Conservation (phyloP, 1,140 invertebrate genomes). For the Conus betulinus region DNA sequence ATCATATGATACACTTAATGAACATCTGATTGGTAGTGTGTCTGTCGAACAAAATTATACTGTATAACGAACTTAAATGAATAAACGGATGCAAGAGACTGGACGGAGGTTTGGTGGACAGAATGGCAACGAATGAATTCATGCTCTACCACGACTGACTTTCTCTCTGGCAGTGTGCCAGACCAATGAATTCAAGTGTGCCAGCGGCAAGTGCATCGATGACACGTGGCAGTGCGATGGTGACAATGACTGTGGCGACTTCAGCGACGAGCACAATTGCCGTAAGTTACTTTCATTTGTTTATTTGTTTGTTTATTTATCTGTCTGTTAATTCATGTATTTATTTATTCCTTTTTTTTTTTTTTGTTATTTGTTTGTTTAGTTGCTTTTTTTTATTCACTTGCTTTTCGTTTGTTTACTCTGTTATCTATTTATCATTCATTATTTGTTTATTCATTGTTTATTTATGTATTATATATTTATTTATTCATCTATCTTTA, state of each 20-base stretch:
- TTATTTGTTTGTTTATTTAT: not conserved
- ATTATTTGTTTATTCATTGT: not conserved
- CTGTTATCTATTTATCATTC: not conserved
- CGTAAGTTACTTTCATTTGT: constrained; percentile 13
- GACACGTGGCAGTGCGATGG: constrained; percentile 30
- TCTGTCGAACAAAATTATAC: too few species aligned
- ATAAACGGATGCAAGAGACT: too few species aligned
- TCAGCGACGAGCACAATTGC: constrained; percentile 15
- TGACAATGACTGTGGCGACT: constrained; percentile 42
- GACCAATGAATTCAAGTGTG: constrained; percentile 83
- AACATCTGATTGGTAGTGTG: too few species aligned
- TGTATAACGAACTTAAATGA: too few species aligned
- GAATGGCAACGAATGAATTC: too few species aligned
- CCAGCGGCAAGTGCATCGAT: constrained; percentile 31
- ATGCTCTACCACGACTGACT: too few species aligned
- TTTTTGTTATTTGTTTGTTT: not conserved
- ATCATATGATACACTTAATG: too few species aligned
- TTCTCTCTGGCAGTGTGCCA: constrained; percentile 81
- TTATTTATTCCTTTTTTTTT: not conserved
- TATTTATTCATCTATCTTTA: not conserved
- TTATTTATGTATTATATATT: too few species aligned
- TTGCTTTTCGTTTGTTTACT: not conserved
- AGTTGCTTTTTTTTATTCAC: not conserved
- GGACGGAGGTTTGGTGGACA: too few species aligned
- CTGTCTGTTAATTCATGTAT: not conserved